Conservation (phyloP, 2,888 invertebrate species). For the Tethea ocularis region DNA sequence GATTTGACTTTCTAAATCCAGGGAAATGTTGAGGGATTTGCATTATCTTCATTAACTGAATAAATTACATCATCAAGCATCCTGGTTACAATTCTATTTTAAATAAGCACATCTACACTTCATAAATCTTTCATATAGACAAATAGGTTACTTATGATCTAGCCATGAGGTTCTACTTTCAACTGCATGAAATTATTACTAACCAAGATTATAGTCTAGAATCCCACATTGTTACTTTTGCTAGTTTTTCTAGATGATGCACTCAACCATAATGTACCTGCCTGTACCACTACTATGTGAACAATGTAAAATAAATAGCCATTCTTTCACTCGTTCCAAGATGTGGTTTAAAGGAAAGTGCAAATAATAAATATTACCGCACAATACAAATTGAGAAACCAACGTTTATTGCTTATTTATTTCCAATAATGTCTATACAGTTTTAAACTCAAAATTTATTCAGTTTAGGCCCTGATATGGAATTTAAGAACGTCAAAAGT, state of each 20-base stretch:
- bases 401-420: slow-evolving; percentile 3
- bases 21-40: not conserved
- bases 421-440: slow-evolving; percentile 11
- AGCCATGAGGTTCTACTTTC: too few species aligned
- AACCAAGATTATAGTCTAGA: not conserved
- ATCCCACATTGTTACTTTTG: not conserved
- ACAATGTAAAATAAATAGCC: slow-evolving; percentile 1
- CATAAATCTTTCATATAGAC: too few species aligned
- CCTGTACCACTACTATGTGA: too few species aligned
- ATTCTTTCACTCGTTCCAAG: slow-evolving; percentile 5
- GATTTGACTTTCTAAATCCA: slow-evolving; percentile 6
- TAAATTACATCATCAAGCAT: not conserved
- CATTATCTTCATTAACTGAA: not conserved
- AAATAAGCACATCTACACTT: too few species aligned
- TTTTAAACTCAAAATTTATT: too few species aligned
- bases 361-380: slow-evolving; percentile 17
- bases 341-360: slow-evolving; percentile 14
- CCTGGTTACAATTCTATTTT: not conserved
- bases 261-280: slow-evolving; percentile 7
- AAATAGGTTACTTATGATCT: too few species aligned
- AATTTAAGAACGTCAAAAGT: too few species aligned
- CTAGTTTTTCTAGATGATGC: not conserved
- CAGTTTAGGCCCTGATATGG: too few species aligned
- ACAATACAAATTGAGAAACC: slow-evolving; percentile 10
- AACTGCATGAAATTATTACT: too few species aligned